Evolutionary conservation across 2,113 vertebrate species (phyloP).

Genomic region (Cebus imitator): DNA sequence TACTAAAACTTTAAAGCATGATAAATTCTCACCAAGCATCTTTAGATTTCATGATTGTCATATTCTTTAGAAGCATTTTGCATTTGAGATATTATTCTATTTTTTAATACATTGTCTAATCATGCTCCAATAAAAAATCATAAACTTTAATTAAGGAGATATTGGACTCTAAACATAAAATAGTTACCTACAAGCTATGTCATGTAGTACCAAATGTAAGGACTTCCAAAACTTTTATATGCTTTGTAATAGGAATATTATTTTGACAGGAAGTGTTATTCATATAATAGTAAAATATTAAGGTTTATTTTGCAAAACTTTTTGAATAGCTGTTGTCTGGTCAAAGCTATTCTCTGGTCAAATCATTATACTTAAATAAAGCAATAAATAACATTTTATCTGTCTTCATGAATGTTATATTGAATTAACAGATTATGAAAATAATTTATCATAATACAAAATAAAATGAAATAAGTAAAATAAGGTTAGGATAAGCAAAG

Average conservation of each 20-base stretch:
- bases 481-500: neutral
- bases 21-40: neutral
- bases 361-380: constrained; percentile 5
- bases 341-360: neutral
- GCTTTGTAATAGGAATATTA: neutral
- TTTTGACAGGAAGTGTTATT: neutral
- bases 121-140: neutral
- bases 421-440: constrained; percentile 58
- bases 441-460: constrained; percentile 48
- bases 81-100: neutral
- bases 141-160: neutral
- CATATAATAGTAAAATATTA: neutral
- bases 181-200: neutral
- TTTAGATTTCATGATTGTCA: neutral
- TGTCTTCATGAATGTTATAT: constrained; percentile 36
- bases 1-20: constrained; percentile 35
- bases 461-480: constrained; percentile 40
- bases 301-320: neutral
- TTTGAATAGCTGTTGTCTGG: neutral
- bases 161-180: neutral
- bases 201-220: neutral
- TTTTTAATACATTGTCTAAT: neutral
- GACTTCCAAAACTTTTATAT: neutral
- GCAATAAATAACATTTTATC: constrained; percentile 41
- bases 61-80: neutral